Evolutionary conservation across 2,113 vertebrate species (phyloP).

Genomic region (Phocoena sinus): DNA sequence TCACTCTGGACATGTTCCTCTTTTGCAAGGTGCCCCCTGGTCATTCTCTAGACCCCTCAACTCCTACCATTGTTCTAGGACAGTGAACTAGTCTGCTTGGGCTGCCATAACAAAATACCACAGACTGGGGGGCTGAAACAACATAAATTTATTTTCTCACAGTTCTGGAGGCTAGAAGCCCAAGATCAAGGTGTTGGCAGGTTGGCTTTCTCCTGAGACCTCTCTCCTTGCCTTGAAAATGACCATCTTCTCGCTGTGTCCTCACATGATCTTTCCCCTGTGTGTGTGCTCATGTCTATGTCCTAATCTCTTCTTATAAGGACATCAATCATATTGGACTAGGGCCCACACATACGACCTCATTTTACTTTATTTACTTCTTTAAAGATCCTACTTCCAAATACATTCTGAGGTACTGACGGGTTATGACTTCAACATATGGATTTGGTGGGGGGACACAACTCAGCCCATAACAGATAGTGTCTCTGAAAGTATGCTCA

Average conservation of each 20-base stretch:
- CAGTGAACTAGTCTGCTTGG: background rate
- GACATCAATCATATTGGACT: accelerated
- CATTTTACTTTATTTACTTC: background rate
- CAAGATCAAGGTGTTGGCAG: background rate
- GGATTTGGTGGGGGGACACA: background rate
- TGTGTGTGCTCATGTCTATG: background rate
- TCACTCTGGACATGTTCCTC: background rate
- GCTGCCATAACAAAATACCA: background rate
- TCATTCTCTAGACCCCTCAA: background rate
- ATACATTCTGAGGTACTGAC: background rate
- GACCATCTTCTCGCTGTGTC: background rate
- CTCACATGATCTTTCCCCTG: background rate
- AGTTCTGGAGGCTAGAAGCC: background rate
- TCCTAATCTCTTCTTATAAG: background rate
- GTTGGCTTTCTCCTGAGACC: background rate
- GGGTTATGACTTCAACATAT: background rate
- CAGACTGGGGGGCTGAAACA: background rate
- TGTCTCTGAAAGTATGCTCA: background rate
- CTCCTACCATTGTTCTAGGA: background rate
- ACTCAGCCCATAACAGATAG: background rate
- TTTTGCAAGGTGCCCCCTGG: background rate
- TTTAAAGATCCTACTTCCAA: background rate
- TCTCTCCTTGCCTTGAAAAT: background rate
- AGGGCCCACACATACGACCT: background rate
- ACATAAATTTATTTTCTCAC: background rate